Evolutionary conservation across 2,113 vertebrate species (phyloP).

Genomic region (Chroicocephalus ridibundus): DNA sequence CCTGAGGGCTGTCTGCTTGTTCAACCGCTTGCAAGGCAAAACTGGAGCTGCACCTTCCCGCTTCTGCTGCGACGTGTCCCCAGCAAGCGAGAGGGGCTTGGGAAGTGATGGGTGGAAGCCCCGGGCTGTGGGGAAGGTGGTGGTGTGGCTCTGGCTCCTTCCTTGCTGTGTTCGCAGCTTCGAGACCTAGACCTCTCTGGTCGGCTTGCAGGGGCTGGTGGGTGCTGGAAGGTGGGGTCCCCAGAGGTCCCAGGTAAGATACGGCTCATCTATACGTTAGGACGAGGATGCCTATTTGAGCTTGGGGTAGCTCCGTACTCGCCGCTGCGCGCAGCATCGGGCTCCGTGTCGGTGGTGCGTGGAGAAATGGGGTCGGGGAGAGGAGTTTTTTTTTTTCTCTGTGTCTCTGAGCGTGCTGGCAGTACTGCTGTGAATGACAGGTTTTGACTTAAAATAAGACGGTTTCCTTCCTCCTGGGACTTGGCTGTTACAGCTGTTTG

Average conservation of each 20-base stretch:
- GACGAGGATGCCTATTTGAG: background rate
- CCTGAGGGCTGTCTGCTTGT: background rate
- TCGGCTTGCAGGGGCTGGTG: background rate
- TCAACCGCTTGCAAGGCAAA: background rate
- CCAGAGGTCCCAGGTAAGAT: background rate
- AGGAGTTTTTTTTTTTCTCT: background rate
- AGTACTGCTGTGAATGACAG: background rate
- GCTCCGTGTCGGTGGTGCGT: fast-evolving
- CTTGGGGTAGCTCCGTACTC: background rate
- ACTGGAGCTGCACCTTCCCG: background rate
- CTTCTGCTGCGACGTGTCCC: background rate
- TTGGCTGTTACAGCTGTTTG: background rate
- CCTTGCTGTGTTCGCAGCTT: background rate
- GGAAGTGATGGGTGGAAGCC: background rate
- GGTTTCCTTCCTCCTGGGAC: background rate
- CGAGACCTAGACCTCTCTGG: background rate
- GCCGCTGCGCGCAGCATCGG: fast-evolving
- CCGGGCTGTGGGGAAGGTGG: background rate
- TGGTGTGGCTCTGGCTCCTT: background rate
- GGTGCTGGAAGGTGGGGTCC: background rate
- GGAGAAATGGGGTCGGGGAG: background rate
- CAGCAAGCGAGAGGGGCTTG: fast-evolving
- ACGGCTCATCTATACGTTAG: background rate
- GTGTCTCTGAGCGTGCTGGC: background rate
- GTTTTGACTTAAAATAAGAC: background rate